These are phyloP conservation scores for Numenius arquata DNA, from an alignment of 2,113 vertebrate genomes.

Conservation along the genomic window DNA sequence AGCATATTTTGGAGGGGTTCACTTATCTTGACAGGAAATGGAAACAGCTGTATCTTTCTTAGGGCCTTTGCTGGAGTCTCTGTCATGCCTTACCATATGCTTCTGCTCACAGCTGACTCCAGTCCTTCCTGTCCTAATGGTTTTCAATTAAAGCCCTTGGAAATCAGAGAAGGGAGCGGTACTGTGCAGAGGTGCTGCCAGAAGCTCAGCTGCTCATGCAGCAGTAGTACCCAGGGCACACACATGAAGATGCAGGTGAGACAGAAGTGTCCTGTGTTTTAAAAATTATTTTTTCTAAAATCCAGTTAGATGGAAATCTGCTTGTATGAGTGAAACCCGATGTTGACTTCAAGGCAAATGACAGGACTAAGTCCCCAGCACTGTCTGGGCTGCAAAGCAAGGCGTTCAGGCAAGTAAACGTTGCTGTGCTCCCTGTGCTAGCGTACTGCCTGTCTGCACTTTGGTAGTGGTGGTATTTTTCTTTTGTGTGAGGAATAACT, in stretches of 20 bases:
- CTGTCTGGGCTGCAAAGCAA: not conserved
- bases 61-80: not conserved
- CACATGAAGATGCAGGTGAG: not conserved
- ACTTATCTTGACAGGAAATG: not conserved
- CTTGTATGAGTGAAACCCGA: not conserved
- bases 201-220: not conserved
- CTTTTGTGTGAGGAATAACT: not conserved
- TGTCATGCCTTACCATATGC: too few relatives aligned
- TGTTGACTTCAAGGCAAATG: not conserved
- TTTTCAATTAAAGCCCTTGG: not conserved
- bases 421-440: not conserved
- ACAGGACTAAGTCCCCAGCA: not conserved
- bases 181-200: not conserved
- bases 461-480: not conserved
- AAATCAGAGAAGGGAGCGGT: not conserved
- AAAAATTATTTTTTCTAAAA: not conserved
- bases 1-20: not conserved
- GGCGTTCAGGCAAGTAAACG: not conserved
- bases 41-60: not conserved
- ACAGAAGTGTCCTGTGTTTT: not conserved
- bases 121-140: not conserved
- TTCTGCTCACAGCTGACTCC: not conserved
- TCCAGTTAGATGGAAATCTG: not conserved
- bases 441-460: not conserved
- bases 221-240: not conserved